phyloP scores from a whole-genome alignment of 64 coral and sea anemone genomes.

The Porites australiensis region DNA sequence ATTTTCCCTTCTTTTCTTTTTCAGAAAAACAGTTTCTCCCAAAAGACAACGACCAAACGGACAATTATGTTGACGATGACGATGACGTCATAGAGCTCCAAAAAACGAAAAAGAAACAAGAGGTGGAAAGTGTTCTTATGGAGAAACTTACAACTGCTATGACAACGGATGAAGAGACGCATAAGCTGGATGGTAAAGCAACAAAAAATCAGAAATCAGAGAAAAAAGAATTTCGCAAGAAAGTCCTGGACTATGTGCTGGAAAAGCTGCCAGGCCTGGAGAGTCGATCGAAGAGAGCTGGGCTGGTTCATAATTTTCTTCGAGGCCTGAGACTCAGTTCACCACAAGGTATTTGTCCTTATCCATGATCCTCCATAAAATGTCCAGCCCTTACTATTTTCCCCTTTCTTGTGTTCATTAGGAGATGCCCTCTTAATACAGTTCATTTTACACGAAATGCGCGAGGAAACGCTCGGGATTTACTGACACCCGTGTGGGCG shows the following conservation, averaged over 20 bases:
- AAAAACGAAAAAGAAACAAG: background rate
- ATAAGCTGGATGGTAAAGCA: constrained; percentile 3
- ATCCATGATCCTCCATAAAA: background rate
- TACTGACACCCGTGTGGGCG: too few relatives aligned
- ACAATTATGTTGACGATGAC: background rate
- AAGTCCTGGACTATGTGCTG: constrained; percentile 22
- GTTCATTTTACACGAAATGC: too few relatives aligned
- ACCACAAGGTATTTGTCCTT: constrained; percentile 6
- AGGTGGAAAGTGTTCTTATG: background rate
- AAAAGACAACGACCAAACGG: background rate
- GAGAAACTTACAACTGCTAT: constrained; percentile 38
- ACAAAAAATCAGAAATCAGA: constrained; percentile 27
- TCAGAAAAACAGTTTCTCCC: constrained; percentile 18
- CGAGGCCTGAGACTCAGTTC: constrained; percentile 42
- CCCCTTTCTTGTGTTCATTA: too few relatives aligned
- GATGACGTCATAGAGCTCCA: background rate
- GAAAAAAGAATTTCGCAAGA: constrained; percentile 40
- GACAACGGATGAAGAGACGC: constrained; percentile 24
- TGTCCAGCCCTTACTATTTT: background rate
- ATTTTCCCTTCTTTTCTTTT: background rate
- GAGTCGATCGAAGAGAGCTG: constrained; percentile 54
- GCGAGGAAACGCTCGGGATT: too few relatives aligned
- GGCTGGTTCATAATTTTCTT: constrained; percentile 71
- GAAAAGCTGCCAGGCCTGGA: constrained; percentile 43
- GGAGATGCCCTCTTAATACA: too few relatives aligned